phyloP scores from a whole-genome alignment of 1,140 invertebrate species.

The Saccostrea echinata region DNA sequence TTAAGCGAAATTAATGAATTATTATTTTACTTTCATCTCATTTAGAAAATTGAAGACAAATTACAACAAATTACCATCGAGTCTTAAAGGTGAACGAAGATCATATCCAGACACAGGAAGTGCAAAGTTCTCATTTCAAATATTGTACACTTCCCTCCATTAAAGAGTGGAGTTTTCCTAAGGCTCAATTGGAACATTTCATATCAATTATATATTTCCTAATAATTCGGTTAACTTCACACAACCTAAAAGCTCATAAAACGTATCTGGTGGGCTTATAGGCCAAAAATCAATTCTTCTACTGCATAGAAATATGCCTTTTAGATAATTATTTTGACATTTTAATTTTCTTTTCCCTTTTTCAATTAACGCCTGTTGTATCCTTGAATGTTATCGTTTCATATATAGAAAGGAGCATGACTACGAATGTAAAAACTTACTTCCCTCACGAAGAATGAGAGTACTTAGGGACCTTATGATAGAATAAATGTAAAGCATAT shows the following conservation, averaged over 20 bases:
- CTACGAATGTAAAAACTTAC: neutral
- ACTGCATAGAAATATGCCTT: conserved; percentile 10
- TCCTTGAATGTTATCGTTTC: neutral
- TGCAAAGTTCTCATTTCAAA: conserved; percentile 24
- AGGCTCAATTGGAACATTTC: conserved; percentile 22
- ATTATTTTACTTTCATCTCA: conserved; percentile 35
- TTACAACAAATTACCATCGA: conserved; percentile 6
- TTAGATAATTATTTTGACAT: neutral
- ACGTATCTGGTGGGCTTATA: conserved; percentile 9
- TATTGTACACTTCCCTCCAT: neutral
- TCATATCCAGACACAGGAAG: neutral
- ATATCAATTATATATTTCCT: conserved; percentile 40
- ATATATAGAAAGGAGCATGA: neutral
- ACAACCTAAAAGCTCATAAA: conserved; percentile 6
- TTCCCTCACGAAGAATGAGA: neutral
- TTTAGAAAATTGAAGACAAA: conserved; percentile 38
- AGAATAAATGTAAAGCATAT: neutral
- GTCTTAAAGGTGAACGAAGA: conserved; percentile 18
- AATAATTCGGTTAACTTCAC: conserved; percentile 39
- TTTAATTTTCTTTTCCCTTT: neutral
- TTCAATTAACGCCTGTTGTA: conserved; percentile 33
- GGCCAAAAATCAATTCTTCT: conserved; percentile 18
- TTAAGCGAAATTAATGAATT: conserved; percentile 21
- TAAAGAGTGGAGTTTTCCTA: neutral
- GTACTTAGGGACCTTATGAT: neutral